These are phyloP conservation scores for Trichonephila clavata DNA, from an alignment of 1,140 invertebrate genomes.

Conservation along the genomic window DNA sequence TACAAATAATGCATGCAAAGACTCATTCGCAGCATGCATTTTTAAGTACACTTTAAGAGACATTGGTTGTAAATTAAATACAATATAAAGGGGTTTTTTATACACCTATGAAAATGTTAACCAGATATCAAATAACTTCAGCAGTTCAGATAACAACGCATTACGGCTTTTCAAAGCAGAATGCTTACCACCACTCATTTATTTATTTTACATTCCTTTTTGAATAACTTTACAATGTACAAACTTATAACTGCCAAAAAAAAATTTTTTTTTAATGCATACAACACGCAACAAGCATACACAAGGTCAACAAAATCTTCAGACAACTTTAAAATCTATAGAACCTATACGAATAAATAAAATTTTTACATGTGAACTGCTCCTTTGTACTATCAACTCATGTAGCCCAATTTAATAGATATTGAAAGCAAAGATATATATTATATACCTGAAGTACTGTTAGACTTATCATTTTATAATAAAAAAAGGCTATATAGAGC, in stretches of 20 bases:
- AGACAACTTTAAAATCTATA: not conserved
- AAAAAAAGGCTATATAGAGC: too few species aligned
- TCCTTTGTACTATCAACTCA: too few species aligned
- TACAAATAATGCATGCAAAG: not conserved
- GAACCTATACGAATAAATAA: not conserved
- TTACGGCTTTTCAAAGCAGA: not conserved
- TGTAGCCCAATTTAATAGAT: too few species aligned
- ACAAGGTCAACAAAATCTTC: not conserved
- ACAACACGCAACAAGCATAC: not conserved
- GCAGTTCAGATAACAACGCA: not conserved
- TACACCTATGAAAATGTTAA: not conserved
- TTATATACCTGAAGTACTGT: too few species aligned
- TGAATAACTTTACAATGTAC: not conserved
- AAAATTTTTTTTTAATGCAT: not conserved
- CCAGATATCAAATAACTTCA: not conserved
- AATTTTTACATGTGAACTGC: too few species aligned
- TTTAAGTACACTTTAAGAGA: slow-evolving; percentile 26
- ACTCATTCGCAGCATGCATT: not conserved
- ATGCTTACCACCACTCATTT: not conserved
- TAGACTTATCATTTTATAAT: too few species aligned
- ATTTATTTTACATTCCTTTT: not conserved
- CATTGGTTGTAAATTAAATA: not conserved
- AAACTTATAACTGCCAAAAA: not conserved
- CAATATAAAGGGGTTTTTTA: not conserved
- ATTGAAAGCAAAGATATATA: too few species aligned